These are phyloP conservation scores for Pristionchus mayeri DNA, from an alignment of 2,888 invertebrate genomes.

Conservation along the genomic window DNA sequence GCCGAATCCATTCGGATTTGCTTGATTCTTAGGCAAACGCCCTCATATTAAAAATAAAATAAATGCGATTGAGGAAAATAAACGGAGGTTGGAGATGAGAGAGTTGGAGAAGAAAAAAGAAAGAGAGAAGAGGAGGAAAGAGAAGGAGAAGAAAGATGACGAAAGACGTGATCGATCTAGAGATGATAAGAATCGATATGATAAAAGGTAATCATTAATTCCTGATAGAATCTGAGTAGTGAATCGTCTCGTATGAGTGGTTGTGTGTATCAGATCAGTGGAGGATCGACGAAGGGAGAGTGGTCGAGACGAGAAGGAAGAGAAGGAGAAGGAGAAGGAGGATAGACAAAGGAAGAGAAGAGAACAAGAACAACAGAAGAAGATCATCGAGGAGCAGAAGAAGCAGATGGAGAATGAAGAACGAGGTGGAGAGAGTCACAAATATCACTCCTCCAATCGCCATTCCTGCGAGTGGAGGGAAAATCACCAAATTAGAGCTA, in stretches of 20 bases:
- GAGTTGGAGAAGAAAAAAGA: constrained; percentile 27
- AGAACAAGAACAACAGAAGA: constrained; percentile 44
- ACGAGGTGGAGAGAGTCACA: too few relatives aligned
- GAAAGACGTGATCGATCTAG: background rate
- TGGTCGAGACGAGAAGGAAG: background rate
- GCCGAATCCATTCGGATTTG: too few relatives aligned
- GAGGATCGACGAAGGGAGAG: too few relatives aligned
- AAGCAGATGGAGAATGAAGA: constrained; percentile 10
- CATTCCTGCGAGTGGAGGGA: too few relatives aligned
- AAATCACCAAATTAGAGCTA: too few relatives aligned
- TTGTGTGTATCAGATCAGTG: background rate
- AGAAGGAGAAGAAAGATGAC: constrained; percentile 17
- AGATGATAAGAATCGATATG: background rate
- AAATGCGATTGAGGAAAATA: background rate
- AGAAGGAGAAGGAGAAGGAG: background rate
- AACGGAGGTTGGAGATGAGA: constrained; percentile 1
- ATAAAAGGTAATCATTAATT: constrained; percentile 23
- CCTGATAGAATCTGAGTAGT: background rate
- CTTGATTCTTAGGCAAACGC: too few relatives aligned
- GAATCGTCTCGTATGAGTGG: background rate
- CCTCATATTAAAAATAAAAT: too few relatives aligned
- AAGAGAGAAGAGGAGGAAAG: constrained; percentile 38
- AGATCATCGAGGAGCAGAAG: background rate
- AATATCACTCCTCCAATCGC: too few relatives aligned
- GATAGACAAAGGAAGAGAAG: constrained; percentile 13